These are phyloP conservation scores for Semicossyphus pulcher DNA, from an alignment of 2,113 vertebrate genomes.

Conservation along the genomic window DNA sequence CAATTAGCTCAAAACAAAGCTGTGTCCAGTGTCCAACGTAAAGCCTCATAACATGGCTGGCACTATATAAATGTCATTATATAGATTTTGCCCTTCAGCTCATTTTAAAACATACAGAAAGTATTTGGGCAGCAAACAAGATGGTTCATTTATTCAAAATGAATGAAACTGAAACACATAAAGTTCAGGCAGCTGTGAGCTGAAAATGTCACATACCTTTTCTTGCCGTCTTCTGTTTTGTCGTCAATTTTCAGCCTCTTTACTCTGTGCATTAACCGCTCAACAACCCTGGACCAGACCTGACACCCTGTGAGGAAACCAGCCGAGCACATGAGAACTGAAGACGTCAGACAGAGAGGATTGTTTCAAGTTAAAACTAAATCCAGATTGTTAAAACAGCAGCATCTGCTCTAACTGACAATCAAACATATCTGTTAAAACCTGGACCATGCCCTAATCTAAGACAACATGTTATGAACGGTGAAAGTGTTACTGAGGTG, in stretches of 20 bases:
- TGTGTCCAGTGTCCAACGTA: too few relatives aligned
- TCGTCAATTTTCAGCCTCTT: slow-evolving; percentile 94
- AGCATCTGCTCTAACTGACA: neutral
- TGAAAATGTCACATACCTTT: slow-evolving; percentile 81
- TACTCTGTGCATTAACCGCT: slow-evolving; percentile 93
- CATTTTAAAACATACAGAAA: neutral
- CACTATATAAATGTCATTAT: too few relatives aligned
- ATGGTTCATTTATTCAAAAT: neutral
- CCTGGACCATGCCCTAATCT: neutral
- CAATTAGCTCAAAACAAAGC: too few relatives aligned
- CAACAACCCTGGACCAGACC: slow-evolving; percentile 83
- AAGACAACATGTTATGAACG: slow-evolving; percentile 16
- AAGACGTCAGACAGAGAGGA: neutral
- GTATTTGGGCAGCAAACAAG: neutral
- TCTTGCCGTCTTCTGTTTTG: slow-evolving; percentile 86
- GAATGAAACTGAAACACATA: neutral
- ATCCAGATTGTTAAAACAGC: neutral
- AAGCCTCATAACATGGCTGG: too few relatives aligned
- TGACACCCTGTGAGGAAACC: slow-evolving; percentile 81
- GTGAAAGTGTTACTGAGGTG: slow-evolving; percentile 43
- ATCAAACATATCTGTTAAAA: neutral
- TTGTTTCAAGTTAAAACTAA: neutral
- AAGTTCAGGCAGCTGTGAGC: neutral
- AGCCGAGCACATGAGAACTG: slow-evolving; percentile 9
- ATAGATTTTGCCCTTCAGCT: neutral